Evolutionary conservation across 2,113 vertebrate species (phyloP), one percentile per base, ranked within the genome.

Genomic region (Upupa epops): DNA sequence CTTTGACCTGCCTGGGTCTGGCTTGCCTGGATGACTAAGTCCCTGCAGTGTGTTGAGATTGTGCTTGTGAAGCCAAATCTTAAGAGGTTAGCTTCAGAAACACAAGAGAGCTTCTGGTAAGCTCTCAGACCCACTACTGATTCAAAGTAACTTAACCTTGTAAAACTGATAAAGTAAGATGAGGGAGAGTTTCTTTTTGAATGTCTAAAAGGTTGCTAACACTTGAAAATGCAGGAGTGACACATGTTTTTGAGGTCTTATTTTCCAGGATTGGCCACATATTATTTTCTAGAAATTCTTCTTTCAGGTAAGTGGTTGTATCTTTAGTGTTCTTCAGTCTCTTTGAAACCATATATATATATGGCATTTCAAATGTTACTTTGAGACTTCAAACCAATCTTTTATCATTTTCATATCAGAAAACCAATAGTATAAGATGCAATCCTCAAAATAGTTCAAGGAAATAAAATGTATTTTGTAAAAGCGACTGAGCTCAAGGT

Each of bases 311-410:
- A 66, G 54, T 65, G 70, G 78, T 86, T 75, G 55, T 60, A 68
- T 58, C 58, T 84, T 94, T 97, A 97, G 97, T 97, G 96, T 97
- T 97, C 88, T 95, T 92, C 71, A 83, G 78, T 63, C 55, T 92
- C 65, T 69, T 84, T 94, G 73, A 96, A 59, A 89, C 48, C 51
- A 85, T 21, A 70, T 42, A 76, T 17, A 31, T 56, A 25, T 49
- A 58, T 58, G 68, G 36, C 48, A 65, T 85, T 81, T 85, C 84
- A 83, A 45, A 87, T 89, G 60, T 48, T 56, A 56, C 40, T 36
- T 55, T 40, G 58, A 84, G 60, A 76, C 92, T 91, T 83, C 63
- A 78, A 66, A 87, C 40, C 70, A 80, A 86, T 64, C 19, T 13
- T 74, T 91, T 56, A 83, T 11, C n/a, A 63, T 64, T 78, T 92